phyloP scores from a whole-genome alignment of 2,797 vertebrate species.

The Coracias cyanogaster region DNA sequence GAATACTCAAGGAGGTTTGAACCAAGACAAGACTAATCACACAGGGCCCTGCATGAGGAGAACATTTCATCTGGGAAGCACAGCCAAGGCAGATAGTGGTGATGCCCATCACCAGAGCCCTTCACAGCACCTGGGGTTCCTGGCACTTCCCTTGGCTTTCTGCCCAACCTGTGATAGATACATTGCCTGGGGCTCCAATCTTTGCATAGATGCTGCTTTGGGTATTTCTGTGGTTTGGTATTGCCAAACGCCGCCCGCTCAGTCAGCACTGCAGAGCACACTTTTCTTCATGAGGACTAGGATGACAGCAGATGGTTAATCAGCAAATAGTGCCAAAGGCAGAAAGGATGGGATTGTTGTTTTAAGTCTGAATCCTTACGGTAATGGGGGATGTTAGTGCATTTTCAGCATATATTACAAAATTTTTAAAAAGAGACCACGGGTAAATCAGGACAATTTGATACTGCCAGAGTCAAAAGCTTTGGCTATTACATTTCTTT shows the following conservation, averaged over 20 bases:
- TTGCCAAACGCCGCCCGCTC: not conserved
- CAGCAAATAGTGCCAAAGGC: conserved; percentile 15
- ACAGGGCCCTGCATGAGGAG: not conserved
- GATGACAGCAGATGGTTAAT: conserved; percentile 34
- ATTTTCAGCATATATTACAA: not conserved
- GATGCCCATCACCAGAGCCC: not conserved
- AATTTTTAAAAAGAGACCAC: not conserved
- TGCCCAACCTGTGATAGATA: not conserved
- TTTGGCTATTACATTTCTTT: not conserved
- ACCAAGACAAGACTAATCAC: not conserved
- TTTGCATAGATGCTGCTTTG: accelerated
- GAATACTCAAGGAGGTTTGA: not conserved
- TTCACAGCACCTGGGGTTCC: not conserved
- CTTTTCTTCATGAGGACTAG: not conserved
- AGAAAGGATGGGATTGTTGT: not conserved
- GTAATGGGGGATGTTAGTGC: not conserved
- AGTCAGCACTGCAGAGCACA: not conserved
- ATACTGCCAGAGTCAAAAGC: not conserved
- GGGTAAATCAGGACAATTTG: not conserved
- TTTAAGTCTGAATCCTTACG: not conserved
- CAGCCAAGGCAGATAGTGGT: not conserved
- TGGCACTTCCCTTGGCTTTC: not conserved
- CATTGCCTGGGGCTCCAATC: accelerated
- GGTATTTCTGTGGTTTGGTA: not conserved
- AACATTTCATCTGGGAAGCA: accelerated